Evolutionary conservation across 2,888 invertebrate genomes (phyloP), one percentile per base, ranked within the genome.

Genomic region (Ischnura elegans): DNA sequence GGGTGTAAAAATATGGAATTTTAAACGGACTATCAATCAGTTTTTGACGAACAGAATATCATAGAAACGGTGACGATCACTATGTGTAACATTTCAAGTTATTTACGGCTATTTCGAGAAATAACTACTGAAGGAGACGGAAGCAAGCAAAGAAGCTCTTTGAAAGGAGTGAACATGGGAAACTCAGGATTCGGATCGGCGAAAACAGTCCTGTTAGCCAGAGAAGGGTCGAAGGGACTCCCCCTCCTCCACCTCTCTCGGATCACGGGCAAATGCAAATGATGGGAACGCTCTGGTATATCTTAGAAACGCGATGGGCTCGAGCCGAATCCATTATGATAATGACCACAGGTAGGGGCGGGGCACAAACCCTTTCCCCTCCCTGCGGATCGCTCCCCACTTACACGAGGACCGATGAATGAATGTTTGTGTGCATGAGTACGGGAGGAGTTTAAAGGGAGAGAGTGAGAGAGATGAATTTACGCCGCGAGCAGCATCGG

Each of bases 291-390:
- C 61, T 90, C 61, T 90, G 90, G 90, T 43, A 45, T 90, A 90
- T 66, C 90, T 90, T 43, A 90, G 90, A 90, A 61, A 61, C 87
- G 61, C 43, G 25, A 16, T n/a, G 76, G 36, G n/a, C 61, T 51
- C 36, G 61, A n/a, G 43, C 61, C n/a, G 90, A 90, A 90, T 90
- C 90, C 90, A 90, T 90, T 90, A 90, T 90, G 90, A 66, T 90
- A 90, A 90, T 90, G 90, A 90, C 90, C 90, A 43, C 55, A 66
- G 61, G n/a, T n/a, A n/a, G 76, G 36, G 13, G 19, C 13, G 51
- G 51, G 51, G 51, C 6, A 19, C 13, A 2, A 19, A 19, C 76
- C 10, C 76, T 13, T 66, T 42, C 61, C 42, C 61, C 43, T 61
- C 90, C 42, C 55, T 29, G 36, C 76, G 61, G 29, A 21, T 43